Conservation (phyloP, 2,113 vertebrate genomes). For the Columbina picui region DNA sequence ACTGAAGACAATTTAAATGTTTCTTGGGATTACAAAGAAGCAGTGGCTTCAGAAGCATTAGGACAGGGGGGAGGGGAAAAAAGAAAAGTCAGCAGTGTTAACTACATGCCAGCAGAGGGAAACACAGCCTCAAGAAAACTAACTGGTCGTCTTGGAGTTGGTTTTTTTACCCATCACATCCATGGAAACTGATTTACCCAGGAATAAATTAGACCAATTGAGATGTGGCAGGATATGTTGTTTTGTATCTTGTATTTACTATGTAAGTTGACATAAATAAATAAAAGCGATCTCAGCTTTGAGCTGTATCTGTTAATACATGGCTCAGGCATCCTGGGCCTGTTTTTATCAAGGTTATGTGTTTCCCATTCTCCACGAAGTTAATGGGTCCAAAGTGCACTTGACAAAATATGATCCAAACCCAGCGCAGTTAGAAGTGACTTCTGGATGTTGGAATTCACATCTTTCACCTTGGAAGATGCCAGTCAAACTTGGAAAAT, state of each 20-base stretch:
- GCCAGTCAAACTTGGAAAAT: background rate
- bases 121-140: slow-evolving; percentile 8
- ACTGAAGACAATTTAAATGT: background rate
- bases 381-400: background rate
- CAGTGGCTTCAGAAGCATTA: background rate
- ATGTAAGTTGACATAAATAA: background rate
- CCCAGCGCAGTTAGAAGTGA: background rate
- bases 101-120: slow-evolving; percentile 51
- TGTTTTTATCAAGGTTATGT: background rate
- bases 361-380: background rate
- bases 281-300: background rate
- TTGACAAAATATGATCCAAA: background rate
- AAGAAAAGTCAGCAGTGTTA: background rate
- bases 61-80: background rate
- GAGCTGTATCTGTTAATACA: background rate
- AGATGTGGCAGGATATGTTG: background rate
- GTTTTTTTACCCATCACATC: background rate
- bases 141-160: background rate
- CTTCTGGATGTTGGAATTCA: background rate
- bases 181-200: background rate
- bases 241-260: background rate
- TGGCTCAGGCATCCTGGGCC: background rate
- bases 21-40: background rate
- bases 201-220: background rate
- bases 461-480: background rate